Percentiles rank a stretch among this genome's conserved stretches.
These are phyloP conservation scores for Phoeniculus purpureus DNA, from an alignment of 2,797 vertebrate species.

Conservation along the genomic window DNA sequence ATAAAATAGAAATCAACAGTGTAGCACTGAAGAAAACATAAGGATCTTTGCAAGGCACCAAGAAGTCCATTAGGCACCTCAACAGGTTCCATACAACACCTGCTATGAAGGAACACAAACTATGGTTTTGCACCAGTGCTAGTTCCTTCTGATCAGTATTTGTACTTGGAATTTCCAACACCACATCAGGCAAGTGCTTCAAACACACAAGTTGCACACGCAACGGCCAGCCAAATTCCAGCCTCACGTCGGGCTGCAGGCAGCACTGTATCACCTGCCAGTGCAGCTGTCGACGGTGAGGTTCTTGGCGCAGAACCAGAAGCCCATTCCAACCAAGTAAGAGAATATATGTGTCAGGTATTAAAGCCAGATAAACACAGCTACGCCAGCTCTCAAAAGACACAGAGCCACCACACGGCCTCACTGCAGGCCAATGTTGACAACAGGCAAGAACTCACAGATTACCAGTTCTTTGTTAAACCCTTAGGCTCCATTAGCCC, in stretches of 20 bases:
- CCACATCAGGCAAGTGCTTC: neutral
- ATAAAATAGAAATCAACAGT: neutral
- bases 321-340: neutral
- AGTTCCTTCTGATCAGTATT: neutral
- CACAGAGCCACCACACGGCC: neutral
- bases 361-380: neutral
- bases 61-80: neutral
- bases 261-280: neutral
- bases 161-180: neutral
- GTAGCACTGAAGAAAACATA: neutral
- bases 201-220: neutral
- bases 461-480: neutral
- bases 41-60: neutral
- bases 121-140: neutral
- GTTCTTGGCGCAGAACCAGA: neutral
- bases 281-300: neutral
- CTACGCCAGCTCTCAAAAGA: neutral
- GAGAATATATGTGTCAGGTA: neutral
- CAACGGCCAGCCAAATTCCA: neutral
- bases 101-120: neutral
- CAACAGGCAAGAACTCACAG: neutral
- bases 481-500: neutral
- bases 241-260: neutral
- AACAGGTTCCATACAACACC: neutral
- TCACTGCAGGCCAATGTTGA: neutral